Evolutionary conservation across 2,797 vertebrate genomes (phyloP).

Genomic region (Gambelia wislizenii): DNA sequence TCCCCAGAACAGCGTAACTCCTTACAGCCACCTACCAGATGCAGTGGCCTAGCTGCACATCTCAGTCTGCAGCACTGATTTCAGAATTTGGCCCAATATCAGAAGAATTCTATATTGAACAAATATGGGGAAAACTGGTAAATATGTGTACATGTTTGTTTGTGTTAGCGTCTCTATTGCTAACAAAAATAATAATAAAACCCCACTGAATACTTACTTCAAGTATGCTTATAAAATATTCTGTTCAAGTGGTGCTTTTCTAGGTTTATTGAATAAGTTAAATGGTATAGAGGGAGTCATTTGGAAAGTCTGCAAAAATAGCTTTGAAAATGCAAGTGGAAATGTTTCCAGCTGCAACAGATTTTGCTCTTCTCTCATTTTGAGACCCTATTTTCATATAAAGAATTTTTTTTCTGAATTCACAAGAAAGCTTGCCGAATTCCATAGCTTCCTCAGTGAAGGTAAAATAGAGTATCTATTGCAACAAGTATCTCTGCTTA

Average conservation of each 20-base stretch:
- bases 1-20: no score
- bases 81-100: no score
- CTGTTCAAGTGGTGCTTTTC: not conserved
- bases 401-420: no score
- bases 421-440: no score
- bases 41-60: no score
- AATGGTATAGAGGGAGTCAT: not conserved
- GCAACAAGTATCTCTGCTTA: no score
- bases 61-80: no score
- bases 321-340: not conserved
- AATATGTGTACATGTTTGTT: not conserved
- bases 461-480: no score
- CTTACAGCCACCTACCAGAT: no score
- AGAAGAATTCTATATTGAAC: not conserved
- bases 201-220: not conserved
- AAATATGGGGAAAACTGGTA: not conserved
- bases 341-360: not conserved
- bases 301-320: constrained; percentile 4
- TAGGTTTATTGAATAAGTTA: not conserved
- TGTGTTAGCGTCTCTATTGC: not conserved
- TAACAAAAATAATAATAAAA: not conserved
- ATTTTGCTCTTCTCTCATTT: no score
- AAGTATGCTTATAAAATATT: constrained; percentile 1
- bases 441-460: no score
- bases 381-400: no score